phyloP scores from a whole-genome alignment of 2,113 vertebrate genomes.

The Eolophus roseicapilla region DNA sequence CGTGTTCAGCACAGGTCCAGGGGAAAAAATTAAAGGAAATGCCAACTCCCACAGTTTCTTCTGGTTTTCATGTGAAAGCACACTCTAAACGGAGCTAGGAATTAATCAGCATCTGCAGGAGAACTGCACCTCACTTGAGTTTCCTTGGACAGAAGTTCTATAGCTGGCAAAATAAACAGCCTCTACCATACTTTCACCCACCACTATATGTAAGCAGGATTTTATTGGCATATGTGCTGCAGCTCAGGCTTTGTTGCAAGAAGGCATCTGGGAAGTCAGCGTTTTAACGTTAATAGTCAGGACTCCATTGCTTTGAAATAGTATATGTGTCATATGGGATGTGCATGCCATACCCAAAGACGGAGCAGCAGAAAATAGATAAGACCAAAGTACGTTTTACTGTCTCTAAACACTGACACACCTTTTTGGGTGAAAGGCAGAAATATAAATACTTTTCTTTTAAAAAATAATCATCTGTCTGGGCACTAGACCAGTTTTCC shows the following conservation, averaged over 20 bases:
- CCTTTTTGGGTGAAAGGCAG: background rate
- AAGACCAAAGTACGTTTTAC: background rate
- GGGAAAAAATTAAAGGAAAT: background rate
- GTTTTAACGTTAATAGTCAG: background rate
- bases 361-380: background rate
- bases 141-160: background rate
- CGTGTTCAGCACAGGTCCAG: background rate
- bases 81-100: background rate
- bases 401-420: background rate
- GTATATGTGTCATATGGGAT: background rate
- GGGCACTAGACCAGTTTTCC: constrained; percentile 34
- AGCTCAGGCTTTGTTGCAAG: background rate
- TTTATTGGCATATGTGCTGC: background rate
- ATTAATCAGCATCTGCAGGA: background rate
- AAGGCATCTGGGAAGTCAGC: background rate
- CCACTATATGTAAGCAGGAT: background rate
- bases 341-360: background rate
- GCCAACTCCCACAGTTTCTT: background rate
- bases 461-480: background rate
- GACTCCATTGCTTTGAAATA: background rate
- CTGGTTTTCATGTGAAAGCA: background rate
- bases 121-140: background rate
- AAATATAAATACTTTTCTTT: background rate
- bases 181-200: background rate
- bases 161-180: background rate